Evolutionary conservation across 2,113 vertebrate genomes (phyloP), one percentile per base, ranked within the genome.

Genomic region (Pelvicachromis taeniatus): DNA sequence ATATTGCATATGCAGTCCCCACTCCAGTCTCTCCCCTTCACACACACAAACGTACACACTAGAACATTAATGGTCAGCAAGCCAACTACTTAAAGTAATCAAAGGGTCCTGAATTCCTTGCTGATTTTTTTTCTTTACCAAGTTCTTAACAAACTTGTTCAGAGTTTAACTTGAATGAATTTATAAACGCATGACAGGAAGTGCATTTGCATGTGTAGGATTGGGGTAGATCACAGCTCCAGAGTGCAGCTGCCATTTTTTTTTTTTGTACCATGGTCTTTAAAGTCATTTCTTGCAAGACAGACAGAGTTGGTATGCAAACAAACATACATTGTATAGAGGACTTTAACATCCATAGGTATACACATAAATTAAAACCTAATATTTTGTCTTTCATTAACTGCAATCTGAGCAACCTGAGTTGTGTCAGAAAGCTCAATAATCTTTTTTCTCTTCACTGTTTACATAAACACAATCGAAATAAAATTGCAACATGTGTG

Each of bases 21-120:
- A 58, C 38, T 54, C 6, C 50, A 53, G n/a, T 23, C 26, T 19
- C 17, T 19, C 55, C 12, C 77, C 56, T 19, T 19, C 82, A 75
- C 31, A 85, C 58, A 50, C 3, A 52, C 65, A 77, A 68, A 77
- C 58, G 17, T 52, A 52, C 84, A 95, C 93, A 88, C 94, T 95
- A 93, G 87, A 87, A 90, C 91, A 94, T 95, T 95, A 96, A 96
- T 97, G 96, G 96, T 97, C 95, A 90, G 86, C 89, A 29, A 93
- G 93, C 96, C 95, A 94, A 92, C 93, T 78, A 63, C 95, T 95
- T 97, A 95, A 96, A 96, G 93, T 92, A 93, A 96, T 97, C 96
- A 42, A 95, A 97, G 83, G 21, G 95, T 97, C 94, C 95, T 96
- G 93, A 89, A 93, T 95, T 96, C 94, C 95, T 88, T 79, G 58